phyloP scores from a whole-genome alignment of 2,888 invertebrate genomes.

The Drosophila putrida region DNA sequence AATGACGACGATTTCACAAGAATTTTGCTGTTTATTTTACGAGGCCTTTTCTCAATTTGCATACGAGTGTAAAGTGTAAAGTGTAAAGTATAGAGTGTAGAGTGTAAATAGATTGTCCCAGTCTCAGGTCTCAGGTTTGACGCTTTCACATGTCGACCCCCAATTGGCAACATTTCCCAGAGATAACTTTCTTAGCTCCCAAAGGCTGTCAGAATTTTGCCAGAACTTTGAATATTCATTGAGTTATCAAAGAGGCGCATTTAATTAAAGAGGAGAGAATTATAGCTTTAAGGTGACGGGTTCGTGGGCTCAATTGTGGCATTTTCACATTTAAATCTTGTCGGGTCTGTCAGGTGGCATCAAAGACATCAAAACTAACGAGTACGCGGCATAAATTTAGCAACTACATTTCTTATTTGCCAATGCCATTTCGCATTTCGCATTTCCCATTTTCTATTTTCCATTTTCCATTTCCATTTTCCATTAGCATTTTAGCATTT shows the following conservation, averaged over 20 bases:
- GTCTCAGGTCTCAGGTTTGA: conserved; percentile 35
- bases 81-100: neutral
- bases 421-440: conserved; percentile 14
- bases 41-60: conserved; percentile 58
- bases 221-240: conserved; percentile 69
- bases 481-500: conserved; percentile 16
- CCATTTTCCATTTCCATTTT: conserved; percentile 6
- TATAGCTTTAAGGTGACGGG: conserved; percentile 61
- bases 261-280: conserved; percentile 57
- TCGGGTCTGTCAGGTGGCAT: conserved; percentile 60
- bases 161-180: conserved; percentile 65
- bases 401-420: conserved; percentile 16
- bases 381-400: conserved; percentile 72
- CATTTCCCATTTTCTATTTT: conserved; percentile 18
- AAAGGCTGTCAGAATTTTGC: neutral
- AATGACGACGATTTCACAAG: conserved; percentile 71
- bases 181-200: conserved; percentile 20
- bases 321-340: conserved; percentile 53
- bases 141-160: conserved; percentile 51
- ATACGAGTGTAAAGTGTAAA: conserved; percentile 33
- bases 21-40: conserved; percentile 47
- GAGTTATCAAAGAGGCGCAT: conserved; percentile 56
- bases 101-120: neutral
- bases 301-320: conserved; percentile 36
- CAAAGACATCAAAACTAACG: conserved; percentile 79